Evolutionary conservation across 2,888 invertebrate genomes (phyloP).

Genomic region (Drosophila robusta): DNA sequence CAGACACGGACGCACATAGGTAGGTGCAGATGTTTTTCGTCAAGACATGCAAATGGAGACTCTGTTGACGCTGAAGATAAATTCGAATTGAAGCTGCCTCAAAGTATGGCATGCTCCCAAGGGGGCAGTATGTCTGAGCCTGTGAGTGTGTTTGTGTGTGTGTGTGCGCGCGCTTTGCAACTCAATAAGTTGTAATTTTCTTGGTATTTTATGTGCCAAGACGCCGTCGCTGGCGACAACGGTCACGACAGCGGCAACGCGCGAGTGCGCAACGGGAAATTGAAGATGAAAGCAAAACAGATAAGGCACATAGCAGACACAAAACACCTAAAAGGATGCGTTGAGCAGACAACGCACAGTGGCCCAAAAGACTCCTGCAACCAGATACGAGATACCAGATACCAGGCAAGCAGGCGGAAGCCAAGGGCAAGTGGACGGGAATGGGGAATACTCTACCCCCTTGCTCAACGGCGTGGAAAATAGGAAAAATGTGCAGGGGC

Average conservation of each 20-base stretch:
- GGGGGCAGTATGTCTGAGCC: constrained; percentile 45
- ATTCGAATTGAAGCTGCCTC: constrained; percentile 30
- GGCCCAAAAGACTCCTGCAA: constrained; percentile 15
- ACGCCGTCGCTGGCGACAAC: constrained; percentile 17
- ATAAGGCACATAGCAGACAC: constrained; percentile 54
- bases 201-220: constrained; percentile 60
- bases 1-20: constrained; percentile 9
- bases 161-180: constrained; percentile 59
- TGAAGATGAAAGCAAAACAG: constrained; percentile 74
- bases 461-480: constrained; percentile 64
- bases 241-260: constrained; percentile 33
- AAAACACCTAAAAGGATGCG: constrained; percentile 68
- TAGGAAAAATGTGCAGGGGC: constrained; percentile 73
- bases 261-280: constrained; percentile 73
- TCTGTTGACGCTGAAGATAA: constrained; percentile 27
- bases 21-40: constrained; percentile 54
- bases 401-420: background rate
- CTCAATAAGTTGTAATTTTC: constrained; percentile 79
- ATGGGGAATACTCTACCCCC: background rate
- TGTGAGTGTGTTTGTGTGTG: constrained; percentile 13
- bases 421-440: background rate
- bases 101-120: constrained; percentile 49
- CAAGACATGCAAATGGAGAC: constrained; percentile 62
- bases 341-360: constrained; percentile 19
- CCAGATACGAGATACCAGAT: constrained; percentile 13